phyloP scores from a whole-genome alignment of 2,888 invertebrate species.

The Smittia sp. region DNA sequence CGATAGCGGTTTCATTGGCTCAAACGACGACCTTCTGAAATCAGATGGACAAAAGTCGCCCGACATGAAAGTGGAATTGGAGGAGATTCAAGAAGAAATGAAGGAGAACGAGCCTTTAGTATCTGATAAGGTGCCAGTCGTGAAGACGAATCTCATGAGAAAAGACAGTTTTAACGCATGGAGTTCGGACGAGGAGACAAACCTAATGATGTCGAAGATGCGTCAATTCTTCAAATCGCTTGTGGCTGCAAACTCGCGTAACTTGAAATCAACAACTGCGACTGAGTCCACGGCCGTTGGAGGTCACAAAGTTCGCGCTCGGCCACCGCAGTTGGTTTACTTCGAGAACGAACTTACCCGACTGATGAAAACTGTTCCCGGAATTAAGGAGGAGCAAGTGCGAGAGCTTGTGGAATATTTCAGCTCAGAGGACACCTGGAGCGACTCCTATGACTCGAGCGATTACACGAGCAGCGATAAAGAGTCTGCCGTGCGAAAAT shows the following conservation, averaged over 20 bases:
- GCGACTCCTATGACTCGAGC: constrained; percentile 88
- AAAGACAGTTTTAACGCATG: constrained; percentile 92
- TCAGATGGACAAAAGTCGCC: constrained; percentile 46
- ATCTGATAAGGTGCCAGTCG: not conserved
- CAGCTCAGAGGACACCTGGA: constrained; percentile 91
- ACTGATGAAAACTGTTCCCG: constrained; percentile 90
- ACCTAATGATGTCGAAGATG: constrained; percentile 94
- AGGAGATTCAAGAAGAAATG: constrained; percentile 62
- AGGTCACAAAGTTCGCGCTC: constrained; percentile 62
- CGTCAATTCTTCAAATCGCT: constrained; percentile 88
- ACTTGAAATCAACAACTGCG: constrained; percentile 53
- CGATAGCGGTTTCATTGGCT: constrained; percentile 85
- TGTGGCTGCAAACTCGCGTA: constrained; percentile 64
- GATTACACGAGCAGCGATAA: constrained; percentile 88
- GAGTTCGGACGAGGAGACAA: constrained; percentile 92
- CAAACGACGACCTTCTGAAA: constrained; percentile 74
- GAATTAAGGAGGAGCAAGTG: constrained; percentile 85
- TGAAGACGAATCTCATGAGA: constrained; percentile 57
- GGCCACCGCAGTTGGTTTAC: constrained; percentile 82
- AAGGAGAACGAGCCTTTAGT: constrained; percentile 55
- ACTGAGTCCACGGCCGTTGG: constrained; percentile 50
- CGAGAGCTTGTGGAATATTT: constrained; percentile 89
- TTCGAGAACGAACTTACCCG: constrained; percentile 87
- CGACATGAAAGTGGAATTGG: constrained; percentile 59
- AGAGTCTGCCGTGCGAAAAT: constrained; percentile 66